A percentile compares a stretch with the other conserved stretches of the same genome.
Conservation (phyloP, 2,797 vertebrate genomes). For the Xiphorhynchus erythropygius region DNA sequence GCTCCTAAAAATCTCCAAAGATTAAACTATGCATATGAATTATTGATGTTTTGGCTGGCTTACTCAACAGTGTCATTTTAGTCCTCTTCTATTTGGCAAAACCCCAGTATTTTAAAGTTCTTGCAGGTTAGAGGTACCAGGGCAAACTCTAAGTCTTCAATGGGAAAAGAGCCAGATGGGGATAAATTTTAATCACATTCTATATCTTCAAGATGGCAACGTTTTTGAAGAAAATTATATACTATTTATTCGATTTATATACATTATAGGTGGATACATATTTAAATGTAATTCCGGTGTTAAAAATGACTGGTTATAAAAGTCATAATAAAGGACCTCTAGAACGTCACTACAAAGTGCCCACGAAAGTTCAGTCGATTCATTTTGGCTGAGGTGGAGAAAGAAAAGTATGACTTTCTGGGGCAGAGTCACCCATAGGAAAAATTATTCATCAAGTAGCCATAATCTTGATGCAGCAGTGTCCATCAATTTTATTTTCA, state of each 20-base stretch:
- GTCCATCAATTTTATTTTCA: not conserved
- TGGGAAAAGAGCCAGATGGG: not conserved
- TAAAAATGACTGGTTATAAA: not conserved
- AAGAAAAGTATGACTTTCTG: not conserved
- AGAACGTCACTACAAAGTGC: not conserved
- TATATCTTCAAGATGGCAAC: not conserved
- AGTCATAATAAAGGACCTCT: not conserved
- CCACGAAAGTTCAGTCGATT: not conserved
- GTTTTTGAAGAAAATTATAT: not conserved
- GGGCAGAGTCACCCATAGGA: not conserved
- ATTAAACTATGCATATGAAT: not conserved
- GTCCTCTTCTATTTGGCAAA: not conserved
- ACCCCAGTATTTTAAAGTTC: not conserved
- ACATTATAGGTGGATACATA: not conserved
- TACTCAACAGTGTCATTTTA: not conserved
- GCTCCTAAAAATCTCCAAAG: not conserved
- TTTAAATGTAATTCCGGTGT: not conserved
- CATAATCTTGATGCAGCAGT: not conserved
- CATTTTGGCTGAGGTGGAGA: not conserved
- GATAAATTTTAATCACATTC: conserved; percentile 20
- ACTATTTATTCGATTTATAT: not conserved
- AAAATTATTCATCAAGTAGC: not conserved
- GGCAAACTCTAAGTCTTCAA: not conserved
- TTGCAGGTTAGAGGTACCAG: not conserved
- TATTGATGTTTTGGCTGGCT: not conserved